Base-by-base conservation (phyloP, 1,140 invertebrate species). In the Anastrepha obliqua region DNA sequence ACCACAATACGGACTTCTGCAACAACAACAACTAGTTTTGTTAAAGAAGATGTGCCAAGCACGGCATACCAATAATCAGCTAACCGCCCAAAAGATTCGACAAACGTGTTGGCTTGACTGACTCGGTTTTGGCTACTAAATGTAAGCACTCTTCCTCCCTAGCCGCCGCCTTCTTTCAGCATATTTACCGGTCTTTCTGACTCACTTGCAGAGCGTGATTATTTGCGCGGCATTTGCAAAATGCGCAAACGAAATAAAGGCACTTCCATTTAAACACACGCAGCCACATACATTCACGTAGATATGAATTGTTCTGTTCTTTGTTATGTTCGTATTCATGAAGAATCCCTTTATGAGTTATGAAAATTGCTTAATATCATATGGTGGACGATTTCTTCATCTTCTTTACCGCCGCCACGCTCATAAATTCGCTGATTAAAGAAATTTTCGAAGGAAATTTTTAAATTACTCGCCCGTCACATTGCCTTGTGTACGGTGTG, bases 281-380 rank as follows among this genome's bases (percentile, higher is more conserved):
- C 17, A 74, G 47, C 7, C 55, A 81, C 29, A 42, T 29, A 17
- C 5, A 58, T 81, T 5, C 47, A 29, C 9, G 17, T n/a, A 55
- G 74, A 17, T 81, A 74, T 81, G 74, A 2, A 42, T 29, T 51
- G 44, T 42, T 81, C 29, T 67, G 64, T 20, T 39, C 4, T 13
- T 64, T n/a, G 3, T 74, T n/a, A 47, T 47, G 70, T 47, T 81
- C 7, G 47, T 55, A 13, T 55, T 81, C 47, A 20, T 11, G 11
- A 42, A 42, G 67, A 29, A 74, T 74, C 13, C 67, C 42, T 81
- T 81, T 81, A 81, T 81, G 74, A 81, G 74, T 81, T 81, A 81
- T 81, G 74, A 81, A 81, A 81, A 81, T 81, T 55, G 74, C 74
- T 81, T 81, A 81, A 81, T 81, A 81, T 81, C 74, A 81, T 8